A percentile compares a stretch with the other conserved stretches of the same genome.
phyloP scores from a whole-genome alignment of 2,113 vertebrate species.

The Varanus salvator region DNA sequence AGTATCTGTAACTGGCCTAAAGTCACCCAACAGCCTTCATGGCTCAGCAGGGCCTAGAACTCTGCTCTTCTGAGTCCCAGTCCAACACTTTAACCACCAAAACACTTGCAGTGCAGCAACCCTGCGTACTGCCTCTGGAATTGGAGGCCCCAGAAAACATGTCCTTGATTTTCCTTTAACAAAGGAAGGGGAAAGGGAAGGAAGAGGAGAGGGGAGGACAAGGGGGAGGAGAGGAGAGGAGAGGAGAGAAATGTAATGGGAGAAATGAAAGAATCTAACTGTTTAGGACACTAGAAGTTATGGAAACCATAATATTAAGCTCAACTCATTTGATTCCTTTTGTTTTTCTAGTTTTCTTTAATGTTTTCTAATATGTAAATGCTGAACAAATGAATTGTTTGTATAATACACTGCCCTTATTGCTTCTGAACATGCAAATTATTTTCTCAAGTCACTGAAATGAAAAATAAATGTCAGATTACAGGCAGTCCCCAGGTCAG shows the following conservation, averaged over 20 bases:
- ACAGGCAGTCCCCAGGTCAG: not conserved
- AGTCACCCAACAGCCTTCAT: too few species aligned
- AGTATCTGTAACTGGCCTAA: too few species aligned
- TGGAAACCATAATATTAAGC: not conserved
- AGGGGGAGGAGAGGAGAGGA: too few species aligned
- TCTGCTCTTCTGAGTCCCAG: too few species aligned
- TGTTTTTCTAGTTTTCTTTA: not conserved
- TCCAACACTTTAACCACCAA: too few species aligned
- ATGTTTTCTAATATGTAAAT: not conserved
- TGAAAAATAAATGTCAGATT: slow-evolving; percentile 1
- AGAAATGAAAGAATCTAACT: not conserved
- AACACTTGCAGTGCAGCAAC: too few species aligned
- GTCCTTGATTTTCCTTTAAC: not conserved
- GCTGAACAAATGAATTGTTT: not conserved
- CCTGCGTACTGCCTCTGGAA: not conserved
- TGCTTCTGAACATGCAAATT: not conserved
- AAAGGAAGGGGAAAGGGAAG: too few species aligned
- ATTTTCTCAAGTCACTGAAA: not conserved
- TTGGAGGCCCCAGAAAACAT: not conserved
- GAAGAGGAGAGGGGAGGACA: too few species aligned
- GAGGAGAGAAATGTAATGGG: not conserved
- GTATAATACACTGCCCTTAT: not conserved
- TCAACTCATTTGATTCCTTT: not conserved
- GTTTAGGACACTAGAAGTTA: not conserved
- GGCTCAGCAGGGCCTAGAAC: too few species aligned